Evolutionary conservation across 2,113 vertebrate genomes (phyloP), one percentile per base, ranked within the genome.

Genomic region (Clinocottus analis): DNA sequence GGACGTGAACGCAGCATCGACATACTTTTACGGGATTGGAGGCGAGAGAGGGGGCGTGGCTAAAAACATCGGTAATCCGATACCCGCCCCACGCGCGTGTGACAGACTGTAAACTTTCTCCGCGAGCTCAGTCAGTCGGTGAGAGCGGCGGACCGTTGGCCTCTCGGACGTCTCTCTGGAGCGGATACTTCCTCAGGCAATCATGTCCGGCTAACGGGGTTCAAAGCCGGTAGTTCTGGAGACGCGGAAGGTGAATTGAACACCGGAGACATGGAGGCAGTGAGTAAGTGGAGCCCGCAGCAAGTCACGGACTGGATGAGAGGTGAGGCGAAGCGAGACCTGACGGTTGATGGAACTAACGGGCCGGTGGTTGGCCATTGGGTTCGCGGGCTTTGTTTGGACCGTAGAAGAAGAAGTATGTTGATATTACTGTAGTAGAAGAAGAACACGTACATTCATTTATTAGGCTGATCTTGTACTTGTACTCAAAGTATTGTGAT

Each of bases 301-400:
- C 92, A 94, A 77, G 94, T 95, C 79, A 82, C 75, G 37, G 91
- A 92, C 23, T 95, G 94, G 94, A 92, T 95, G 87, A 90, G 85
- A 93, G 94, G 94, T 95, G 73, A 58, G 39, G 33, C 37, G 37
- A 31, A 31, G 29, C 29, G 11, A 41, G 81, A 21, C 19, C 7
- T 2, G 49, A 17, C 45, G 1, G 1, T 4, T 17, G 45, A n/a
- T n/a, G 21, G 1, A 10, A 8, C 49, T 51, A 51, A 51, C 49
- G 49, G 49, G n/a, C 49, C 49, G 49, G 41, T 13, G 1, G 41
- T 14, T 43, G 13, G 13, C 41, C 41, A 7, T 43, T 43, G 14
- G 41, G 12, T 43, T 43, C 41, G 41, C 41, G 41, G 35, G 45
- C 17, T 17, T 47, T 47, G 21, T 47, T 47, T 21, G 2, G 5